Percentiles rank a stretch among this genome's conserved stretches.
phyloP scores from a whole-genome alignment of 2,113 vertebrate species.

The Piaya cayana region DNA sequence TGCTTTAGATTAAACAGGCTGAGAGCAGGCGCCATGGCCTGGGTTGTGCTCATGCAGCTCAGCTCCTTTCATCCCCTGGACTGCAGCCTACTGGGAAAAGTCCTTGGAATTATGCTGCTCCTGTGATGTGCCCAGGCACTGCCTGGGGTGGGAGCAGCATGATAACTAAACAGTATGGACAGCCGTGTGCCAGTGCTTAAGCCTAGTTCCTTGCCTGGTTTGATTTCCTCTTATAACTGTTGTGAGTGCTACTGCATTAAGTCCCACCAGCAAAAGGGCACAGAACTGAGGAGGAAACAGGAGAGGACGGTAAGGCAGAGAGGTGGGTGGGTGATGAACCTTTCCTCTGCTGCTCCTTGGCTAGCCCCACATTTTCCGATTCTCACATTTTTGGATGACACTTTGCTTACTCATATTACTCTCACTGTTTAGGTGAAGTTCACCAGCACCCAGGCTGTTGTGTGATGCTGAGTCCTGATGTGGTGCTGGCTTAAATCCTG shows the following conservation, averaged over 20 bases:
- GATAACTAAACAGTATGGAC: too few relatives aligned
- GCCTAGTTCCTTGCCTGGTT: not conserved
- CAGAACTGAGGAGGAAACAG: not conserved
- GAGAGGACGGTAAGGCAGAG: too few relatives aligned
- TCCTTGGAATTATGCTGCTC: accelerated
- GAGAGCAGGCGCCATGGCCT: accelerated
- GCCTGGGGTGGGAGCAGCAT: not conserved
- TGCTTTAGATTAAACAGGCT: not conserved
- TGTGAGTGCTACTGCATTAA: not conserved
- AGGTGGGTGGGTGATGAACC: not conserved
- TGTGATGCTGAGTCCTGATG: not conserved
- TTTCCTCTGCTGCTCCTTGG: not conserved
- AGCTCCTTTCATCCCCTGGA: not conserved
- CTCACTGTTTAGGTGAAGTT: accelerated
- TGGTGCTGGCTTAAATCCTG: not conserved
- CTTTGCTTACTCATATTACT: not conserved
- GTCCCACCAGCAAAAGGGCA: not conserved
- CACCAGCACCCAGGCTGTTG: not conserved
- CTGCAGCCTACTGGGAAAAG: not conserved
- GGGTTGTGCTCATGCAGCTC: not conserved
- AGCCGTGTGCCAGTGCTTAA: accelerated
- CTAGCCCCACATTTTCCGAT: not conserved
- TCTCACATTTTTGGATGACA: accelerated
- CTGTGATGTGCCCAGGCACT: accelerated
- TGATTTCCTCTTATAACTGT: accelerated